These are phyloP conservation scores for Pygoscelis antarcticus DNA, from an alignment of 2,113 vertebrate genomes.

Conservation along the genomic window DNA sequence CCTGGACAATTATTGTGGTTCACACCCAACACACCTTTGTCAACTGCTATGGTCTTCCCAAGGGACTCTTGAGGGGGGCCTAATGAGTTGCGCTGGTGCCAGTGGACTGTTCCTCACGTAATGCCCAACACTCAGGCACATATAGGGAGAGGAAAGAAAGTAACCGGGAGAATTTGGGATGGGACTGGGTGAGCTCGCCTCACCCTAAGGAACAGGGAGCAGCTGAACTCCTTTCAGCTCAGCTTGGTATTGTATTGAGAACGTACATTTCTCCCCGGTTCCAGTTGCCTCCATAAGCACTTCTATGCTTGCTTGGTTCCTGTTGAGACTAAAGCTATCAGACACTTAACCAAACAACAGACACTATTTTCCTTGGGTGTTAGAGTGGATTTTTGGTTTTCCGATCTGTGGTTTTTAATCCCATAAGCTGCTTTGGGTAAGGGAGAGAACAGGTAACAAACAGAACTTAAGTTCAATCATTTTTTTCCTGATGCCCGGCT, in stretches of 20 bases:
- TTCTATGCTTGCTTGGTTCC: not conserved
- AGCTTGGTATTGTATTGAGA: not conserved
- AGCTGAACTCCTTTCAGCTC: not conserved
- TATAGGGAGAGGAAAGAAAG: not conserved
- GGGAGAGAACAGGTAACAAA: not conserved
- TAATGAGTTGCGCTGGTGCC: not conserved
- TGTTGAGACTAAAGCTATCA: not conserved
- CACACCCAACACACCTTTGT: not conserved
- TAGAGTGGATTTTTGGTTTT: not conserved
- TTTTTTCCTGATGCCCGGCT: not conserved
- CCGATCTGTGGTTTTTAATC: not conserved
- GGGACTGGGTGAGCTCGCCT: not conserved
- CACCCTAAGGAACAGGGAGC: not conserved
- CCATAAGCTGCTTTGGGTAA: not conserved
- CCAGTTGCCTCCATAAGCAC: not conserved
- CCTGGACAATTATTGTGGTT: not conserved
- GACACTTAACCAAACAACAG: not conserved
- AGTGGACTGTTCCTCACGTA: rapidly evolving
- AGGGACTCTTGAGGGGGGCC: not conserved
- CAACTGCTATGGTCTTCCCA: not conserved
- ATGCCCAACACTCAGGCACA: not conserved
- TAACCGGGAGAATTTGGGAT: not conserved
- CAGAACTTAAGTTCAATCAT: not conserved
- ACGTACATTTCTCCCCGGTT: rapidly evolving
- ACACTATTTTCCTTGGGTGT: not conserved